These are phyloP conservation scores for Pycnomerus fuliginosus DNA, from an alignment of 2,888 invertebrate genomes.

Conservation along the genomic window DNA sequence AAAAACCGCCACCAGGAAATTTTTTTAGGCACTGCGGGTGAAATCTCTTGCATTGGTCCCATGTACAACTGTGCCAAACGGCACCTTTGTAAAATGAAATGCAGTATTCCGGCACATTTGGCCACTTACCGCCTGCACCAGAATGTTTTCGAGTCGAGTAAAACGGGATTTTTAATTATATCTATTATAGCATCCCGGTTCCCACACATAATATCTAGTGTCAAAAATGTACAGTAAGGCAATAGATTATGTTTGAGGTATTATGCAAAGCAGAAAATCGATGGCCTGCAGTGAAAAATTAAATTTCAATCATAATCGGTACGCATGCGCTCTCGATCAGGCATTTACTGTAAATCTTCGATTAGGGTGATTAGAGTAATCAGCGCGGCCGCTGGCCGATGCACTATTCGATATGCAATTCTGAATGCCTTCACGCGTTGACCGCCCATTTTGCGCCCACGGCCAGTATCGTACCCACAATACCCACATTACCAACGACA, in stretches of 20 bases:
- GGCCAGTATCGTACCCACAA: slow-evolving; percentile 13
- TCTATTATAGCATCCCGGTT: slow-evolving; percentile 22
- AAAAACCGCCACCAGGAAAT: too few species aligned
- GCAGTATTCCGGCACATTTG: background rate
- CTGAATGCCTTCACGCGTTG: slow-evolving; percentile 21
- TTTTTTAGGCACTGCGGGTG: too few species aligned
- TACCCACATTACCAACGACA: too few species aligned
- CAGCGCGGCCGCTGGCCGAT: slow-evolving; percentile 28
- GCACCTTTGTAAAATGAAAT: too few species aligned
- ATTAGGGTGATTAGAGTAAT: slow-evolving; percentile 46
- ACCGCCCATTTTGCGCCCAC: slow-evolving; percentile 16
- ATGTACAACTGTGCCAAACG: too few species aligned
- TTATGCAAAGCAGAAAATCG: slow-evolving; percentile 38
- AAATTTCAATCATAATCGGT: slow-evolving; percentile 40
- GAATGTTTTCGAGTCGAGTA: too few species aligned
- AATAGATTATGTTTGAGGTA: slow-evolving; percentile 35
- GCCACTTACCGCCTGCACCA: slow-evolving; percentile 9
- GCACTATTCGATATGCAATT: slow-evolving; percentile 9
- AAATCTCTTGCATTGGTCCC: too few species aligned
- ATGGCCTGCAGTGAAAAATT: slow-evolving; percentile 42
- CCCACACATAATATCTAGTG: slow-evolving; percentile 29
- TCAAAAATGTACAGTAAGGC: slow-evolving; percentile 33
- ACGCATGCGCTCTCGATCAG: slow-evolving; percentile 29
- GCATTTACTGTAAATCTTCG: slow-evolving; percentile 40
- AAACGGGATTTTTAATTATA: slow-evolving; percentile 39